These are phyloP conservation scores for Nymphalis urticae DNA, from an alignment of 2,888 invertebrate species.

Conservation along the genomic window DNA sequence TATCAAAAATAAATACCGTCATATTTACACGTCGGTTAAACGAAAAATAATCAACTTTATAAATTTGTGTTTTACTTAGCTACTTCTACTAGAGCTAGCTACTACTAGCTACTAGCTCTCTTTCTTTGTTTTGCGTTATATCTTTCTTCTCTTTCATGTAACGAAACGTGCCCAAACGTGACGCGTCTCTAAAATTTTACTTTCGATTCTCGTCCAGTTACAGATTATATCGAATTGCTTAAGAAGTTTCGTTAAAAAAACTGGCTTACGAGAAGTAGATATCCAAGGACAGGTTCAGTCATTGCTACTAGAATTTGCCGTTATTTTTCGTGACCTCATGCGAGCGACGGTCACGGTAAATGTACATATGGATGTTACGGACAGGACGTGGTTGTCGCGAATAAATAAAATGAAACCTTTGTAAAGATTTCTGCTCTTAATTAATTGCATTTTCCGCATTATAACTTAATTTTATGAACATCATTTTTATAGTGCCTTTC, in stretches of 20 bases:
- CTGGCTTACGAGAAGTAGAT: not conserved
- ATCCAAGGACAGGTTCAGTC: not conserved
- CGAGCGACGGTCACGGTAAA: slow-evolving; percentile 19
- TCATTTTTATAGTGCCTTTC: too few relatives aligned
- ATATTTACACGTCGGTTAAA: not conserved
- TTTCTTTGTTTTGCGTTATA: too few relatives aligned
- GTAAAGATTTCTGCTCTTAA: too few relatives aligned
- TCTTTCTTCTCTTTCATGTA: too few relatives aligned
- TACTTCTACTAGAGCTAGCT: too few relatives aligned
- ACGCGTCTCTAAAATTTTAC: too few relatives aligned
- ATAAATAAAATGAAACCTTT: not conserved
- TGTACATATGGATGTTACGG: not conserved
- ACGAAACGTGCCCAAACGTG: too few relatives aligned
- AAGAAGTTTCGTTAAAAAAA: not conserved
- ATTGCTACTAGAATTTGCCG: not conserved
- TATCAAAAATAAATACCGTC: not conserved
- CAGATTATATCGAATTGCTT: too few relatives aligned
- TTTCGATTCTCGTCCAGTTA: too few relatives aligned
- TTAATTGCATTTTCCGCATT: too few relatives aligned
- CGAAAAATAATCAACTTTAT: not conserved
- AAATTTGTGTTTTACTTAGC: not conserved
- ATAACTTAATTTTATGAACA: too few relatives aligned
- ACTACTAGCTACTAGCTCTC: too few relatives aligned
- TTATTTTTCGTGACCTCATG: slow-evolving; percentile 16
- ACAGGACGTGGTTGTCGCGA: not conserved